Percentiles rank a stretch among this genome's conserved stretches.
These are phyloP conservation scores for Cylindroiulus punctatus DNA, from an alignment of 2,888 invertebrate species.

Conservation along the genomic window DNA sequence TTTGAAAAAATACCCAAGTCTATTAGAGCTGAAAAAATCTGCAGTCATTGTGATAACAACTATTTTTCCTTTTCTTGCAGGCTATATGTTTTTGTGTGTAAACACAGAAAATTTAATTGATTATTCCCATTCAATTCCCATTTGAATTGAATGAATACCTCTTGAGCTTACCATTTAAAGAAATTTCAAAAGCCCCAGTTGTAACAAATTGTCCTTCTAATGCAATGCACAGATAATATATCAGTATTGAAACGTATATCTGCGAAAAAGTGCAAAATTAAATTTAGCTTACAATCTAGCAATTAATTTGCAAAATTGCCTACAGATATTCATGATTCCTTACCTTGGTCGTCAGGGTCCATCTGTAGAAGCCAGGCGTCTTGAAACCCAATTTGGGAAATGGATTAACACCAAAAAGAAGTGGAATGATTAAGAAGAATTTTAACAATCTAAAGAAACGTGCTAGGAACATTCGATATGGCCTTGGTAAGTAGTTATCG, in stretches of 20 bases:
- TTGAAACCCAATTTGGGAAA: constrained; percentile 83
- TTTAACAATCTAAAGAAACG: constrained; percentile 82
- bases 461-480: constrained; percentile 83
- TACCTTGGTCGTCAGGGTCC: constrained; percentile 89
- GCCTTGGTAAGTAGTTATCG: constrained; percentile 92
- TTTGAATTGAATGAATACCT: too few species aligned
- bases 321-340: not conserved
- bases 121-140: too few species aligned
- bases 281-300: not conserved
- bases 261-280: constrained; percentile 60
- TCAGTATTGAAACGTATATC: constrained; percentile 95
- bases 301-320: too few species aligned
- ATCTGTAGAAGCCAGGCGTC: constrained; percentile 84
- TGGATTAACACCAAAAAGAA: constrained; percentile 82
- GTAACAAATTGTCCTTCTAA: constrained; percentile 85
- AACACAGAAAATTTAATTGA: too few species aligned
- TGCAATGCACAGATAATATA: constrained; percentile 94
- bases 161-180: constrained; percentile 74
- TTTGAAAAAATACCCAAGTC: too few species aligned
- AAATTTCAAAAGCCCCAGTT: constrained; percentile 94
- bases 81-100: too few species aligned
- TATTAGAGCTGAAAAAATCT: too few species aligned
- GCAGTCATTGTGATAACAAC: too few species aligned
- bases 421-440: constrained; percentile 84
- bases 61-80: too few species aligned